Percentiles rank a stretch among this genome's conserved stretches.
These are phyloP conservation scores for Lethrus apterus DNA, from an alignment of 1,140 invertebrate genomes.

Conservation along the genomic window DNA sequence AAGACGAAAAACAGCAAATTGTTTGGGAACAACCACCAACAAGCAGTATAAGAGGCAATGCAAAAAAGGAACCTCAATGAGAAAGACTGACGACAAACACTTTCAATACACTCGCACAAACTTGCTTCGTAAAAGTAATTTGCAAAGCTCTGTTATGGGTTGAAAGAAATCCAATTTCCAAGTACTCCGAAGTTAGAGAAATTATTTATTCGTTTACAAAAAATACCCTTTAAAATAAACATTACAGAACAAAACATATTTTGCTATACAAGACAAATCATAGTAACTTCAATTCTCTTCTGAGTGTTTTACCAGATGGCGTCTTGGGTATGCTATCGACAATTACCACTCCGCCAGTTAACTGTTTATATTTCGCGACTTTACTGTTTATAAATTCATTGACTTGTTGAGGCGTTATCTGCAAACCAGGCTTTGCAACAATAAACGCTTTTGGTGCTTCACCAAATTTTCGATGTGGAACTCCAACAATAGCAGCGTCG, in stretches of 20 bases:
- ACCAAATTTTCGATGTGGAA: conserved; percentile 62
- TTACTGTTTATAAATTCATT: conserved; percentile 38
- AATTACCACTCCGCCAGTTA: conserved; percentile 47
- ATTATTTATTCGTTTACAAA: conserved; percentile 4
- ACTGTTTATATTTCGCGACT: conserved; percentile 40
- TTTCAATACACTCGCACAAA: too few relatives aligned
- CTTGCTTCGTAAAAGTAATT: too few relatives aligned
- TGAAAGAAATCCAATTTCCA: not conserved
- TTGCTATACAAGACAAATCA: not conserved
- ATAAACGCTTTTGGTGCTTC: conserved; percentile 72
- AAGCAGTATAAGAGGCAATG: not conserved
- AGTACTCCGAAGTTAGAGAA: too few relatives aligned
- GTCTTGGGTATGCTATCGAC: conserved; percentile 54
- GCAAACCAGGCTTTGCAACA: conserved; percentile 42
- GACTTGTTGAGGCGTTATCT: conserved; percentile 36
- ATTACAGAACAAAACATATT: not conserved
- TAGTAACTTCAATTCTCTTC: conserved; percentile 43
- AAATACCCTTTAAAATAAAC: not conserved
- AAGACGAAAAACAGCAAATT: too few relatives aligned
- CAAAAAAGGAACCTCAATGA: not conserved
- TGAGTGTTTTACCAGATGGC: conserved; percentile 56
- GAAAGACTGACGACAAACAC: too few relatives aligned
- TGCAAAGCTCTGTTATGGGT: not conserved
- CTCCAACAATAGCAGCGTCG: conserved; percentile 78
- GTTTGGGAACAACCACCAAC: too few relatives aligned